Evolutionary conservation across 2,113 vertebrate species (phyloP), one percentile per base, ranked within the genome.

Genomic region (Alectura lathami): DNA sequence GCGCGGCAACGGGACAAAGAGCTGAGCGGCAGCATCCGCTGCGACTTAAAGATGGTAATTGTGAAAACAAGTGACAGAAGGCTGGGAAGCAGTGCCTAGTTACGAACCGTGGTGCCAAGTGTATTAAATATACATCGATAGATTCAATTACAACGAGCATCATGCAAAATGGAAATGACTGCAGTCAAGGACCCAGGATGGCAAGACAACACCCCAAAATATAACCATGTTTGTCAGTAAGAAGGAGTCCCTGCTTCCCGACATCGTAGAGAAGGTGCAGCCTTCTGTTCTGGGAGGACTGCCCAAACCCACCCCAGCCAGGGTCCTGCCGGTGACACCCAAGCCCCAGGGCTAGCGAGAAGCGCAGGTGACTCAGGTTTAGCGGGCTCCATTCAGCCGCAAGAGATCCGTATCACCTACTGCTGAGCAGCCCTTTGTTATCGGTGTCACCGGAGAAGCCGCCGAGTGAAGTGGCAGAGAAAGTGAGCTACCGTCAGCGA

Each of bases 41-140:
- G 84, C 11, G 85, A 91, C 83, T 95, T 86, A 75, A 84, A 95
- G 91, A 87, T 32, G 59, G 87, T 47, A 90, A 93, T 88, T 92
- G 88, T 87, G 93, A 88, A 95, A 96, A 96, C 94, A 92, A 95
- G 93, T 54, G 91, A 96, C 90, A 96, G 92, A 91, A 96, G 91
- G 90, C 88, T 94, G 86, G 89, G 89, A 96, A 88, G 84, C 79
- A 88, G 88, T 83, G 94, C 94, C 96, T 97, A 85, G 93, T 81
- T 96, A 96, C 94, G 2, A 92, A 69, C 89, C 5, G 6, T 6
- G 8, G 94, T 96, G 91, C 94, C 94, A 95, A 96, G 69, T 56
- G 76, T 91, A 96, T 95, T 97, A 96, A 97, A 95, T 95, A 94
- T 94, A 97, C 92, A 95, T 94, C 3, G 87, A 91, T 88, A 81